Evolutionary conservation across 2,888 invertebrate species (phyloP).

Genomic region (Shargacucullia verbasci): DNA sequence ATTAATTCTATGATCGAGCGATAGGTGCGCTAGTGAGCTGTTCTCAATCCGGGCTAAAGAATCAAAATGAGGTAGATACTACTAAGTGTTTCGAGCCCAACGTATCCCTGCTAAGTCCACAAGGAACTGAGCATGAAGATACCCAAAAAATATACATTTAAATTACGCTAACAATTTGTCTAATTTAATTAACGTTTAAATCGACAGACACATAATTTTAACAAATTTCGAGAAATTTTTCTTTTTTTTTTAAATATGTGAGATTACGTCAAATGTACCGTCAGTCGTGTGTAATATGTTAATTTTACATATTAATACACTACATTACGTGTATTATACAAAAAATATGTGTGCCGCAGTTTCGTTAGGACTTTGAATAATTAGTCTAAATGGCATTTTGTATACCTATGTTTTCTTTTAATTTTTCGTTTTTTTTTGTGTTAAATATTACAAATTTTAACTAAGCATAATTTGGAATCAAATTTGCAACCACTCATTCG

Average conservation of each 20-base stretch:
- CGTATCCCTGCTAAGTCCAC: constrained; percentile 27
- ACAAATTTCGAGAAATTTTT: constrained; percentile 37
- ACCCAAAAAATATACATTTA: constrained; percentile 27
- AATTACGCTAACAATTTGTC: constrained; percentile 53
- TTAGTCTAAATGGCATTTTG: background rate
- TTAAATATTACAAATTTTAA: too few species aligned
- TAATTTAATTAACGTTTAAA: constrained; percentile 69
- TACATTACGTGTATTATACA: constrained; percentile 45
- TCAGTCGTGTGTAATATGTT: constrained; percentile 54
- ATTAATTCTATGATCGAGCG: too few species aligned
- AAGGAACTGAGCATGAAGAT: constrained; percentile 24
- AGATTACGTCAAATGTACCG: constrained; percentile 52
- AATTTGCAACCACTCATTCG: background rate
- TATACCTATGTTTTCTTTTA: too few species aligned
- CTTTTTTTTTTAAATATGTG: constrained; percentile 24
- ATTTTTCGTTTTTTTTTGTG: too few species aligned
- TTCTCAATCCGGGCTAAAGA: background rate
- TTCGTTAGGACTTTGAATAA: constrained; percentile 29
- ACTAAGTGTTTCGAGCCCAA: constrained; percentile 19
- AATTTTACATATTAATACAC: constrained; percentile 48
- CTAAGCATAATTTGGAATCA: too few species aligned
- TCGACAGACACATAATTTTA: constrained; percentile 67
- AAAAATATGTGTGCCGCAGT: constrained; percentile 30
- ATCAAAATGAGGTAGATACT: background rate
- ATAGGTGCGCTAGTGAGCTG: background rate